Percentiles rank a stretch among this genome's conserved stretches.
Conservation (phyloP, 2,888 invertebrate genomes). For the Cynaeus angustus region DNA sequence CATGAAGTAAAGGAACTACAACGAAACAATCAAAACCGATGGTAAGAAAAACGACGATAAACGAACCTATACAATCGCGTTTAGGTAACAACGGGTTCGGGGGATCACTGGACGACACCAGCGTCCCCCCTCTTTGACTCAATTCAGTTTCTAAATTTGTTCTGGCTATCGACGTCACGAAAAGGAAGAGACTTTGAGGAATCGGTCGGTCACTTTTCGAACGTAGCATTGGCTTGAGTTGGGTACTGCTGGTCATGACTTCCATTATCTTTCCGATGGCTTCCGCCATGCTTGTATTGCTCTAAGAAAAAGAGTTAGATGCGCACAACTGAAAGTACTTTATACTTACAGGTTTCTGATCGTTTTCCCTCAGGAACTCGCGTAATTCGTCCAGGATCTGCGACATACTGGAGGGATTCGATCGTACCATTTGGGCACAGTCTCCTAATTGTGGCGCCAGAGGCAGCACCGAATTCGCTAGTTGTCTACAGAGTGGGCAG, state of each 20-base stretch:
- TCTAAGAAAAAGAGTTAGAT: constrained; percentile 69
- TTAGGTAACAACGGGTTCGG: constrained; percentile 81
- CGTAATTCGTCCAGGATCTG: constrained; percentile 72
- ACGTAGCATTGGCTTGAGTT: constrained; percentile 85
- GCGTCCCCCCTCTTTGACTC: constrained; percentile 89
- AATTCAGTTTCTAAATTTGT: constrained; percentile 96
- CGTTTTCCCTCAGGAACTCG: constrained; percentile 80
- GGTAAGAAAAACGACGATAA: not conserved
- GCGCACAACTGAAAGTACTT: constrained; percentile 17
- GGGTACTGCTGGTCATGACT: constrained; percentile 92
- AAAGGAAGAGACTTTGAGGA: constrained; percentile 86
- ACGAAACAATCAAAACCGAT: constrained; percentile 45
- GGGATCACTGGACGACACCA: constrained; percentile 71
- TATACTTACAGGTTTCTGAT: constrained; percentile 77
- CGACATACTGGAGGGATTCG: constrained; percentile 73
- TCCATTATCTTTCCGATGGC: constrained; percentile 96
- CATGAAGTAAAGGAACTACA: constrained; percentile 90
- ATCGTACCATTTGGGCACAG: constrained; percentile 78
- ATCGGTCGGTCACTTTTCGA: constrained; percentile 79
- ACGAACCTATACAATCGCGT: constrained; percentile 83
- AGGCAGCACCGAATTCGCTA: constrained; percentile 92
- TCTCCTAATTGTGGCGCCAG: constrained; percentile 83
- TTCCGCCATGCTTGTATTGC: constrained; percentile 83
- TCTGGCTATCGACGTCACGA: constrained; percentile 91
- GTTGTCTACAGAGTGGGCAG: constrained; percentile 95